phyloP scores from a whole-genome alignment of 2,797 vertebrate species.

The Percopsis omiscomaycus region DNA sequence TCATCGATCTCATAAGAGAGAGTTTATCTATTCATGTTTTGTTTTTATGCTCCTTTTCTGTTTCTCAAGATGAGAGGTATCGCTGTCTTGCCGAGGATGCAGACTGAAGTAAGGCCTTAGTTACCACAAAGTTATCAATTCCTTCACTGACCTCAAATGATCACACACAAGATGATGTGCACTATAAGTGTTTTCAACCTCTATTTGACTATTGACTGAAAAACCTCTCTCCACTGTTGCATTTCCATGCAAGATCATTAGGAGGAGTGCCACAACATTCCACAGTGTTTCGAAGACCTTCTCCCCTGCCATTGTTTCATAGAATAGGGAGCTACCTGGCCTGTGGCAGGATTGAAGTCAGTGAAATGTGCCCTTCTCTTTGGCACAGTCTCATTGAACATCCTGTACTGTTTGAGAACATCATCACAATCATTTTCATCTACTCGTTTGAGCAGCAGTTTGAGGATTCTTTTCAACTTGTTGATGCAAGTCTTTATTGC shows the following conservation, averaged over 20 bases:
- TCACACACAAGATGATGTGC: slow-evolving; percentile 9
- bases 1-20: slow-evolving; percentile 7
- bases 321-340: background rate
- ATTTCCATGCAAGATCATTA: slow-evolving; percentile 4
- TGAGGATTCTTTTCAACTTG: background rate
- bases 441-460: background rate
- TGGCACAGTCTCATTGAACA: background rate
- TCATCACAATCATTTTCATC: slow-evolving; percentile 3
- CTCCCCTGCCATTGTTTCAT: background rate
- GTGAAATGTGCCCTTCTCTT: slow-evolving; percentile 11
- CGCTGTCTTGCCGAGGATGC: slow-evolving; percentile 1
- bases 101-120: slow-evolving; percentile 12
- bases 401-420: background rate
- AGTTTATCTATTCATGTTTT: background rate
- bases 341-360: slow-evolving; percentile 1
- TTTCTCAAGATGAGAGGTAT: slow-evolving; percentile 2
- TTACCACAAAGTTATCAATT: slow-evolving; percentile 13
- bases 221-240: background rate
- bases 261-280: background rate
- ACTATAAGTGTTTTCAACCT: background rate
- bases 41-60: slow-evolving; percentile 2
- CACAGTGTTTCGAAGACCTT: slow-evolving; percentile 2
- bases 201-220: background rate
- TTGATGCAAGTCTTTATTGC: background rate
- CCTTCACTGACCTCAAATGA: slow-evolving; percentile 7